Percentiles rank a stretch among this genome's conserved stretches.
phyloP scores from a whole-genome alignment of 2,888 invertebrate species.

The Epistrophe grossulariae region DNA sequence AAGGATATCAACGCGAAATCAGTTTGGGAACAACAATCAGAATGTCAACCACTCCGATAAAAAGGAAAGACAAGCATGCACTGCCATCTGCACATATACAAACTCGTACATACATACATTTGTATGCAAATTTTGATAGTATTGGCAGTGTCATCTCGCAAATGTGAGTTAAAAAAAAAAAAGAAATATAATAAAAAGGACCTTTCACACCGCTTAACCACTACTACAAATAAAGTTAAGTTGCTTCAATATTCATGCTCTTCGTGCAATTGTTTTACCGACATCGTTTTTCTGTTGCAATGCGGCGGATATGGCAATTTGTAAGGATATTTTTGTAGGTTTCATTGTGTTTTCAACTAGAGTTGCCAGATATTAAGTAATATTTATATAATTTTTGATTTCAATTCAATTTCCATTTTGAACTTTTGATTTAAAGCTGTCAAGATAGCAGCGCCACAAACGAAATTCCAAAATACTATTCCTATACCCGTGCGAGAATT shows the following conservation, averaged over 20 bases:
- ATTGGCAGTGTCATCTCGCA: constrained; percentile 46
- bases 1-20: constrained; percentile 75
- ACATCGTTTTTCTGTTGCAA: constrained; percentile 71
- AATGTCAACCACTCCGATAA: constrained; percentile 65
- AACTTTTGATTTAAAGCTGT: too few species aligned
- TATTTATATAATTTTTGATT: background rate
- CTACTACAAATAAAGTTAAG: constrained; percentile 76
- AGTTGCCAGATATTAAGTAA: constrained; percentile 33
- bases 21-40: constrained; percentile 72
- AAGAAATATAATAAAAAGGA: constrained; percentile 23
- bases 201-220: constrained; percentile 72
- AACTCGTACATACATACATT: background rate
- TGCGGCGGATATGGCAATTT: constrained; percentile 75
- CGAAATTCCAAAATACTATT: too few species aligned
- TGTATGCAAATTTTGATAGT: constrained; percentile 19
- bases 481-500: too few species aligned
- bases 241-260: constrained; percentile 71
- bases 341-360: constrained; percentile 42
- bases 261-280: constrained; percentile 60
- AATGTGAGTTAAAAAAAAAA: constrained; percentile 20
- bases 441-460: too few species aligned
- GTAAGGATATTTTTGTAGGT: constrained; percentile 52
- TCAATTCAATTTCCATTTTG: too few species aligned
- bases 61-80: constrained; percentile 34
- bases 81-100: background rate